Evolutionary conservation across 2,888 invertebrate species (phyloP), one percentile per base, ranked within the genome.

Genomic region (Campoletis raptor): DNA sequence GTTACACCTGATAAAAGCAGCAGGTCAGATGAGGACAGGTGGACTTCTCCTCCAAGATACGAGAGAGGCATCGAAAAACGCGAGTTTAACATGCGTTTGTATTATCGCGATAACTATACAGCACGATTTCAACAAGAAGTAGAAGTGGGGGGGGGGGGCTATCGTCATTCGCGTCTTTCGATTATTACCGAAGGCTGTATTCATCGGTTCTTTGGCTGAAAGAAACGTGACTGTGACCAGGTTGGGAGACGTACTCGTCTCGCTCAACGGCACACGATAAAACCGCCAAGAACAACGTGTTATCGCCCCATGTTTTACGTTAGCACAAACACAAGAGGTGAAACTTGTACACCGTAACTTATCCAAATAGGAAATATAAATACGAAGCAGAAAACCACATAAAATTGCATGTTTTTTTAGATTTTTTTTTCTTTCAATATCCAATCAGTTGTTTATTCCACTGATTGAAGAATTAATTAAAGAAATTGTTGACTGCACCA

Each of bases 261-360:
- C 76, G 72, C 66, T 12, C 79, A 72, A 72, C 72, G 83, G 37
- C 70, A 21, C 79, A 85, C 83, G 85, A 82, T 83, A 83, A 80
- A 80, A 79, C 40, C 66, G 18, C 48, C 77, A 69, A 64, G 73
- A 45, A 79, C 79, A 40, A 64, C 15, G 67, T 64, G 61, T 79
- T 85, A 82, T 85, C 85, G 82, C 42, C 45, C 36, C 8, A 70
- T 64, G 40, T 81, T 48, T 67, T 45, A 30, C 76, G 64, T 24
- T n/a, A 52, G 40, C 36, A 72, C 66, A 76, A 77, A 69, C 12
- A 54, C 21, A 7, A 37, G 52, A n/a, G 54, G 36, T 52, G 15
- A 21, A n/a, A 40, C 12, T 57, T 57, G 5, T 45, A 40, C 37
- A 21, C 10, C n/a, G 70, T 30, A 70, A 48, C 24, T 70, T 69